Evolutionary conservation across 2,888 invertebrate species (phyloP), one percentile per base, ranked within the genome.

Genomic region (Tenthredo notha): DNA sequence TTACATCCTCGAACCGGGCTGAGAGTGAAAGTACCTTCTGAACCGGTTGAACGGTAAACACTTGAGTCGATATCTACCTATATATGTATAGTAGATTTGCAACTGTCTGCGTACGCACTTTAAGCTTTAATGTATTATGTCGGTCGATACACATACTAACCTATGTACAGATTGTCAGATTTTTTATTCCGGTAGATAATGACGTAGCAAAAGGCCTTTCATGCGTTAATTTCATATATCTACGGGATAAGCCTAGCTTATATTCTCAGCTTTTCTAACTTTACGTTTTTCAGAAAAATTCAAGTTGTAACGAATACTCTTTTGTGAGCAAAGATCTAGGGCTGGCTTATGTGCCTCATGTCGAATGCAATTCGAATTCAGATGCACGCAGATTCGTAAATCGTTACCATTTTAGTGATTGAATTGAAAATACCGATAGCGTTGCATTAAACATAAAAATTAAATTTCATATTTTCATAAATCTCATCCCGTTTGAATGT

Each of bases 11-110:
- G 43, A 75, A 75, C 75, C 75, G 47, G 47, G 43, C 75, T 75
- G 75, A 75, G 75, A 75, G 75, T 75, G 75, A 75, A 75, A 75
- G 75, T 75, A 75, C 40, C 75, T 75, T 47, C 75, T 75, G 75
- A 75, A 75, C 75, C 75, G 75, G 75, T 75, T 43, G 43, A 43
- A 47, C 75, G 75, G 47, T 75, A 75, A 75, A 40, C 21, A 47
- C 21, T 47, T 75, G 37, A 29, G 25, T 70, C 33, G 33, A 70
- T 70, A 70, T 12, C 9, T 37, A 37, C 15, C 10, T 37, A 33
- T 9, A 37, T 74, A 25, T 47, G 5, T 75, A 47, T 70, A 33
- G 25, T 37, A 37, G 4, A 37, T 70, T 70, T n/a, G 70, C 70
- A 29, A 70, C 70, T 70, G 4, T 70, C 33, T 37, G 70, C 70